phyloP scores from a whole-genome alignment of 2,888 invertebrate species.

The Hyalella azteca region DNA sequence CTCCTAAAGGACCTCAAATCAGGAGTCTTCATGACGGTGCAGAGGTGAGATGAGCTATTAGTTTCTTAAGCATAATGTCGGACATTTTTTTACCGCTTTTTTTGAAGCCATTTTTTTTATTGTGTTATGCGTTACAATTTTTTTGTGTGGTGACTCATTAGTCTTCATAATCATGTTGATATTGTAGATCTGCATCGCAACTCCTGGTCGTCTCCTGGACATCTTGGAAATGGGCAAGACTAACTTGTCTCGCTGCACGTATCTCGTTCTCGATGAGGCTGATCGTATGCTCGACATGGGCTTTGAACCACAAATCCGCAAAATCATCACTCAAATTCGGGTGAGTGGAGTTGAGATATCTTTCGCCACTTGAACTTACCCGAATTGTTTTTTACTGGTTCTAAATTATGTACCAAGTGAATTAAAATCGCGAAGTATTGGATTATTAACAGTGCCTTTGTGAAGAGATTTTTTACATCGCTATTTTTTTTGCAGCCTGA shows the following conservation, averaged over 20 bases:
- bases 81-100: background rate
- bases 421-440: no score
- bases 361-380: background rate
- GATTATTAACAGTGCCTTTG: no score
- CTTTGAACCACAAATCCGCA: conserved; percentile 95
- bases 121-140: background rate
- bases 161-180: background rate
- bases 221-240: conserved; percentile 81
- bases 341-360: conserved; percentile 34
- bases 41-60: conserved; percentile 68
- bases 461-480: background rate
- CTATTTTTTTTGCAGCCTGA: conserved; percentile 69
- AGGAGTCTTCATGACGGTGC: conserved; percentile 83
- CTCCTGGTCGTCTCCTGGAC: conserved; percentile 93
- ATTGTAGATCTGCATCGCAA: conserved; percentile 88
- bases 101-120: background rate
- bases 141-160: background rate
- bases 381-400: no score
- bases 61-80: background rate
- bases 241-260: conserved; percentile 80
- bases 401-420: no score
- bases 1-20: conserved; percentile 93
- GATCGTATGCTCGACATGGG: conserved; percentile 99
- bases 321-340: conserved; percentile 92
- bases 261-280: conserved; percentile 90